Percentiles rank a stretch among this genome's conserved stretches.
Conservation (phyloP, 2,113 vertebrate genomes). For the Menura novaehollandiae region DNA sequence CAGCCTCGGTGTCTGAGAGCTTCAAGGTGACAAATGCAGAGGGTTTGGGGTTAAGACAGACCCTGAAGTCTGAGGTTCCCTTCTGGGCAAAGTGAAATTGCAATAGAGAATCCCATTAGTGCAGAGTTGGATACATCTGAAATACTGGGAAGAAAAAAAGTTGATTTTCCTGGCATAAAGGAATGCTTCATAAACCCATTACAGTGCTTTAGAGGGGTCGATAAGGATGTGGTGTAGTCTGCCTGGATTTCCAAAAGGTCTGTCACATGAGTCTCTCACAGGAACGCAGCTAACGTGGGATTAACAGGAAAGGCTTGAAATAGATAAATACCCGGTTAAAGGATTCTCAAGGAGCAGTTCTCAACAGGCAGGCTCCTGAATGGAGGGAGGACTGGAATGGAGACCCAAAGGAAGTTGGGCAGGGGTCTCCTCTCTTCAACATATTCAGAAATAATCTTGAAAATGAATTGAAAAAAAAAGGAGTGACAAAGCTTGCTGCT, state of each 20-base stretch:
- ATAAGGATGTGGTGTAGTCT: not conserved
- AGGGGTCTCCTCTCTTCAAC: not conserved
- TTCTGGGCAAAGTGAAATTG: not conserved
- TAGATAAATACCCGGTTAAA: not conserved
- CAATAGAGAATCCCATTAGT: not conserved
- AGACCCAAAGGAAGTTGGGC: not conserved
- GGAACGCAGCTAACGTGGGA: not conserved
- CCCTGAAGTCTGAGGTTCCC: not conserved
- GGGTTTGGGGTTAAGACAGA: not conserved
- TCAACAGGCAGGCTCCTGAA: not conserved
- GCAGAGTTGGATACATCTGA: not conserved
- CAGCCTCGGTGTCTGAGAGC: not conserved
- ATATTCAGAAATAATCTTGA: not conserved
- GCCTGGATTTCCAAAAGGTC: not conserved
- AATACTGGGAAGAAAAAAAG: not conserved
- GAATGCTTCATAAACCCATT: not conserved
- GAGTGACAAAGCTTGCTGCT: not conserved
- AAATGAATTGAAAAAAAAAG: not conserved
- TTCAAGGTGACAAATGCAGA: not conserved
- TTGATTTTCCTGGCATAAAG: not conserved
- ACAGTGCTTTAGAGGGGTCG: accelerated
- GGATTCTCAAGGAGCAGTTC: not conserved
- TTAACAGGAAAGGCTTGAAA: not conserved
- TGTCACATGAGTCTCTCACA: not conserved
- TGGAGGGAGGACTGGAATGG: not conserved